Evolutionary conservation across 1,140 invertebrate species (phyloP), one percentile per base, ranked within the genome.

Genomic region (Brachionus koreanus): DNA sequence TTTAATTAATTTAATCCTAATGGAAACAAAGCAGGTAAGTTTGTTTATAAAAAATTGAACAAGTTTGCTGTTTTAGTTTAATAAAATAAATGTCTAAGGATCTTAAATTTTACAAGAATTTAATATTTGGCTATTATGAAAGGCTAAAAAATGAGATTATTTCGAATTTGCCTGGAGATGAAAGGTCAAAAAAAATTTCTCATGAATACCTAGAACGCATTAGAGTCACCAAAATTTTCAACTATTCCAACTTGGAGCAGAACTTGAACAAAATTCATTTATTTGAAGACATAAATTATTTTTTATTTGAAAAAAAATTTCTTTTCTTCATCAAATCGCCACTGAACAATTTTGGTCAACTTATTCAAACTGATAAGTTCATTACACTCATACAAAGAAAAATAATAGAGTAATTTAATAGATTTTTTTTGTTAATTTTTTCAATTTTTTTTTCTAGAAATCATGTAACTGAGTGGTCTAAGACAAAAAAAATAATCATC

Each of bases 271-370:
- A 13, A 13, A n/a, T 67, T 4, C 13, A 69, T 10, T 12, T 2
- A 6, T n/a, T 5, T 33, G n/a, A 39, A 39, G 16, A 39, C 3
- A 6, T 39, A 37, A 37, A 37, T n/a, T 39, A 5, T 13, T 9
- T 69, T 69, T 69, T 69, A 9, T 69, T 69, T 19, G 65, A 69
- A 12, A 39, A 69, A 37, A 69, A 69, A 43, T 69, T 69, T 43
- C 35, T 69, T 5, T 69, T 69, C 19, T 69, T 69, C 19, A 39
- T 69, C 29, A 69, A 69, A 39, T 69, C 65, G 3, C 16, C 33
- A 0, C 9, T 69, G 9, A 69, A 69, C 37, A 39, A 16, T 12
- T 69, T 69, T 39, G 65, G 65, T 69, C 65, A 69, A 10, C 35
- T 69, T 37, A 16, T 69, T 10, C 35, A 69, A 69, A 69, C 65